Conservation (phyloP, 2,888 invertebrate genomes). For the Nomada lathburiana region DNA sequence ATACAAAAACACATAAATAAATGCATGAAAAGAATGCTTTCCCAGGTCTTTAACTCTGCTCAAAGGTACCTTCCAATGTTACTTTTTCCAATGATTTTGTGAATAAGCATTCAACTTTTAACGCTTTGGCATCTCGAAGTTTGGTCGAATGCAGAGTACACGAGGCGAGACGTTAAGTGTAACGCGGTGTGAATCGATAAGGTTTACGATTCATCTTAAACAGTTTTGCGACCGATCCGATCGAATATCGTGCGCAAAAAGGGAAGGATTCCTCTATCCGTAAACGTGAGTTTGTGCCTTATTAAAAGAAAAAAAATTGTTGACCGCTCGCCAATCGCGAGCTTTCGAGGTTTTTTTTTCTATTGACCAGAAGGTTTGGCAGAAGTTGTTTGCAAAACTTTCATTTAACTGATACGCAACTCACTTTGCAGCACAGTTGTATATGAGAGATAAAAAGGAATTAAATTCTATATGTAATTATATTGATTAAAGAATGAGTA, state of each 20-base stretch:
- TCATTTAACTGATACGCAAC: background rate
- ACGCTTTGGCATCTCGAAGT: slow-evolving; percentile 4
- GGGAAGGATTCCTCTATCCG: slow-evolving; percentile 29
- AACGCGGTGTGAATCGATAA: background rate
- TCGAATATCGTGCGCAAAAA: slow-evolving; percentile 49
- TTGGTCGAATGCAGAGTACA: slow-evolving; percentile 34
- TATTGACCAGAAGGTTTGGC: background rate
- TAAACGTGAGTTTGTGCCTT: slow-evolving; percentile 55
- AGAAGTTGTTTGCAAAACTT: background rate
- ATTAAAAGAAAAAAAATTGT: slow-evolving; percentile 41
- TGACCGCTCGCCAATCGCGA: slow-evolving; percentile 3
- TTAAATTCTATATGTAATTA: too few relatives aligned
- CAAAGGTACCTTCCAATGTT: too few relatives aligned
- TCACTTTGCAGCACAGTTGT: too few relatives aligned
- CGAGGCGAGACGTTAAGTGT: background rate
- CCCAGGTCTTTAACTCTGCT: too few relatives aligned
- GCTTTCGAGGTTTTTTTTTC: background rate
- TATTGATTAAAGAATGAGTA: too few relatives aligned
- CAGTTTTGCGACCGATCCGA: slow-evolving; percentile 47
- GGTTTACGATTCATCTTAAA: background rate
- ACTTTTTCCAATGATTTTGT: background rate
- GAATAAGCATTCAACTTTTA: too few relatives aligned
- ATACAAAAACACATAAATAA: too few relatives aligned
- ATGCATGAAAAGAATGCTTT: too few relatives aligned
- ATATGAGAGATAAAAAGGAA: too few relatives aligned